A percentile compares a stretch with the other conserved stretches of the same genome.
These are phyloP conservation scores for Alaudala cheleensis DNA, from an alignment of 2,113 vertebrate genomes.

Conservation along the genomic window DNA sequence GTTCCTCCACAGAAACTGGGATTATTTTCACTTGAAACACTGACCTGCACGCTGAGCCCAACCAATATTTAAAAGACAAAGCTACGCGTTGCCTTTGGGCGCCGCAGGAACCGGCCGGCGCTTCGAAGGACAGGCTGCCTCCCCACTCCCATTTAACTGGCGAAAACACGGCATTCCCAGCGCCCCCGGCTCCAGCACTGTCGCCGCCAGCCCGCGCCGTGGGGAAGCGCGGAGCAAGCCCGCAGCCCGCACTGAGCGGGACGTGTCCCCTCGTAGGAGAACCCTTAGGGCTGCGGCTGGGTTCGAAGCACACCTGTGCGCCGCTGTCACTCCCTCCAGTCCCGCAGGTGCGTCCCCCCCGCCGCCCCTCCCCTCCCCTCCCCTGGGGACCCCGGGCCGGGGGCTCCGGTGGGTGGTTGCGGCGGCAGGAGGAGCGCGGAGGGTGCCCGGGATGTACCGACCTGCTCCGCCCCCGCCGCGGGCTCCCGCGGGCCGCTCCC, in stretches of 20 bases:
- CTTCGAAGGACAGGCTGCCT: background rate
- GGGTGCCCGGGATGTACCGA: background rate
- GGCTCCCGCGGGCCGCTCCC: constrained; percentile 10
- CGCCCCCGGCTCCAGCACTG: accelerated
- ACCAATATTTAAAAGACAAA: background rate
- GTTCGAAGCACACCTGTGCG: accelerated
- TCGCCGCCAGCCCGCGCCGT: background rate
- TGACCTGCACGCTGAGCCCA: background rate
- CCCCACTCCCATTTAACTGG: background rate
- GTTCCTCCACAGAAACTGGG: background rate
- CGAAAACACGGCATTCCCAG: background rate
- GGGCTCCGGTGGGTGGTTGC: background rate
- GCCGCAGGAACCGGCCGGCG: accelerated
- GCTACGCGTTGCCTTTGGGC: accelerated
- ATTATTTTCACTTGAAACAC: background rate
- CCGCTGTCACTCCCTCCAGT: too few relatives aligned
- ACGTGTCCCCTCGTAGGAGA: accelerated
- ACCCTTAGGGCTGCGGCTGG: too few relatives aligned
- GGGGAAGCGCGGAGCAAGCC: accelerated
- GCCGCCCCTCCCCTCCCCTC: too few relatives aligned
- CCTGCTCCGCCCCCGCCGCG: constrained; percentile 31
- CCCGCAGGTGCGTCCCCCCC: background rate
- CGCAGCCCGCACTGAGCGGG: accelerated
- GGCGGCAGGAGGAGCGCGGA: background rate
- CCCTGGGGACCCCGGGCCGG: background rate